These are phyloP conservation scores for Typhlichthys subterraneus DNA, from an alignment of 2,797 vertebrate species.

Conservation along the genomic window DNA sequence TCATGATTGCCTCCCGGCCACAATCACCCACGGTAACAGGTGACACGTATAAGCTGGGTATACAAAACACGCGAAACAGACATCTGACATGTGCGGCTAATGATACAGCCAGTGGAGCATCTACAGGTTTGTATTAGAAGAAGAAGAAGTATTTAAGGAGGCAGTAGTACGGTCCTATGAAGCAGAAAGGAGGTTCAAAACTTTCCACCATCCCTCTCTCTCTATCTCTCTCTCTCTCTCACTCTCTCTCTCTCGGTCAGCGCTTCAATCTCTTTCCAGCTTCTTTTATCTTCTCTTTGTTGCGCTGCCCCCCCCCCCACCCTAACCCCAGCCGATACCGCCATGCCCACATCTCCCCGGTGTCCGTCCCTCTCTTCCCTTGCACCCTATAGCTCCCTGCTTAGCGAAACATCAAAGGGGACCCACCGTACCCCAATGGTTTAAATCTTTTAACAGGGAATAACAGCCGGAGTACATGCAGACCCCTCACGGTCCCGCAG, in stretches of 20 bases:
- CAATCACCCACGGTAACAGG: constrained; percentile 17
- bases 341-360: constrained; percentile 55
- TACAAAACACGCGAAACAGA: too few species aligned
- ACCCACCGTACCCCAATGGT: constrained; percentile 97
- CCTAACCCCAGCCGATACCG: constrained; percentile 43
- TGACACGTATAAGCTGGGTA: too few species aligned
- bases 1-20: background rate
- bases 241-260: constrained; percentile 90
- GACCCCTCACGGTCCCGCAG: constrained; percentile 89
- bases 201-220: constrained; percentile 56
- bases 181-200: constrained; percentile 64
- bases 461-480: constrained; percentile 98
- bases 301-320: constrained; percentile 70
- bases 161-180: constrained; percentile 46
- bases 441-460: constrained; percentile 99
- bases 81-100: too few species aligned
- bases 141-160: constrained; percentile 63
- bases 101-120: too few species aligned
- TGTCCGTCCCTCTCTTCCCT: constrained; percentile 35
- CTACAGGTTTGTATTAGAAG: background rate
- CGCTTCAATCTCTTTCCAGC: constrained; percentile 81
- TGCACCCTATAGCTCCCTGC: constrained; percentile 88
- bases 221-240: constrained; percentile 70
- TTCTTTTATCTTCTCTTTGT: constrained; percentile 95
- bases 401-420: constrained; percentile 98